Evolutionary conservation across 1,140 invertebrate genomes (phyloP), one percentile per base, ranked within the genome.

Genomic region (Carposina sasakii): DNA sequence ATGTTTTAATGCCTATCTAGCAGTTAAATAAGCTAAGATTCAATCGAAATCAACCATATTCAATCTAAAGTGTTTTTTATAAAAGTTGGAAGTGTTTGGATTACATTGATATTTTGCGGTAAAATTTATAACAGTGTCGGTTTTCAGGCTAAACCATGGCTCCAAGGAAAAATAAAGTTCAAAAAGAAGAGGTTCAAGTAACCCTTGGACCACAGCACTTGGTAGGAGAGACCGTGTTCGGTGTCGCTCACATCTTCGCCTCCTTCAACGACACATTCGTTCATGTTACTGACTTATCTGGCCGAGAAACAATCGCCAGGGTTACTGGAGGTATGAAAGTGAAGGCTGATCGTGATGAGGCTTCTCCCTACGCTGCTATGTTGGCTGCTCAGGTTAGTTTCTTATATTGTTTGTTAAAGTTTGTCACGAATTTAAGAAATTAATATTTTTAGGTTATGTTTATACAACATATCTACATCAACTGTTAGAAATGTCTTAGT

Each of bases 291-390:
- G 98, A 99, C 89, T 88, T 99, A 60, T 99, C 98, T 52, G 98
- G 98, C 60, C 93, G 96, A 71, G 98, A 99, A 94, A 99, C 98
- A 2, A 99, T 99, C 73, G 94, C 95, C 48, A 90, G 98, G 72
- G 95, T 99, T 23, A 99, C 98, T 71, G 98, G 98, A 82, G 98
- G 98, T 51, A 99, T 99, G 98, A 99, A 99, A 88, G 98, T 99
- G 0, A 99, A 99, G 86, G 98, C 98, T 71, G 98, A 99, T 88
- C 92, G 98, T 89, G 98, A 99, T 88, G 98, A 99, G 87, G 96
- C 98, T 64, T 99, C 98, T 21, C 98, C 98, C 12, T 99, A 99
- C 75, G 98, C 98, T 77, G 98, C 98, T 92, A 99, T 99, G 98
- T 98, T 99, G 87, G 98, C 98, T 76, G 98, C 98, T 59, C 98